Evolutionary conservation across 64 coral and sea anemone genomes (phyloP), one percentile per base, ranked within the genome.

Genomic region (Platygyra sinensis): DNA sequence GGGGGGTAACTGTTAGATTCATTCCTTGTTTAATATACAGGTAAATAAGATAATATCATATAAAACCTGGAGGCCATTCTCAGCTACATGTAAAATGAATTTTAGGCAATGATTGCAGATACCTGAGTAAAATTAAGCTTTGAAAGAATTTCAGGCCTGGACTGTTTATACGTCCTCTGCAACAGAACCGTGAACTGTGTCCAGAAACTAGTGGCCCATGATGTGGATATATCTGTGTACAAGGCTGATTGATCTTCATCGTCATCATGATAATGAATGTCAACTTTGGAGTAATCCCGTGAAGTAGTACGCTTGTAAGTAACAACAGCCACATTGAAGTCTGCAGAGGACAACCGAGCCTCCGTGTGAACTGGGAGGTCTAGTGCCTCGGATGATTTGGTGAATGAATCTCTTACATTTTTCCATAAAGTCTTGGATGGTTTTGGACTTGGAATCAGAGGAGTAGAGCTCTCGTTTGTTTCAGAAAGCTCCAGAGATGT

Each of bases 101-200:
- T 55, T 55, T 55, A 55, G 52, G 52, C 52, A 55, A 55, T 14
- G 52, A 55, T 55, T 55, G 1, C 52, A 55, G n/a, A n/a, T 67
- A 94, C 97, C 97, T 99, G 97, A 30, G 88, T 78, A 15, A 96
- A 86, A 62, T 94, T 99, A 1, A 99, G 75, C 75, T 99, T 99
- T 25, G 97, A 99, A 30, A 99, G 74, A 33, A 96, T 96, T 79
- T 93, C 94, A 0, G 97, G 94, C 39, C 91, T 93, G 83, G 94
- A 93, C 64, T 99, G 97, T 29, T 99, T 99, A 67, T 96, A 99
- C n/a, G 94, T 99, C 65, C 97, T 84, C 46, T 93, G 86, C 55
- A 91, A 77, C 16, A 99, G 67, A 72, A 99, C 97, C 0, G 90
- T 79, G 25, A 99, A 95, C 83, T 99, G 97, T 17, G 97, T 99